phyloP scores from a whole-genome alignment of 2,797 vertebrate species.

The Eulemur mongoz region DNA sequence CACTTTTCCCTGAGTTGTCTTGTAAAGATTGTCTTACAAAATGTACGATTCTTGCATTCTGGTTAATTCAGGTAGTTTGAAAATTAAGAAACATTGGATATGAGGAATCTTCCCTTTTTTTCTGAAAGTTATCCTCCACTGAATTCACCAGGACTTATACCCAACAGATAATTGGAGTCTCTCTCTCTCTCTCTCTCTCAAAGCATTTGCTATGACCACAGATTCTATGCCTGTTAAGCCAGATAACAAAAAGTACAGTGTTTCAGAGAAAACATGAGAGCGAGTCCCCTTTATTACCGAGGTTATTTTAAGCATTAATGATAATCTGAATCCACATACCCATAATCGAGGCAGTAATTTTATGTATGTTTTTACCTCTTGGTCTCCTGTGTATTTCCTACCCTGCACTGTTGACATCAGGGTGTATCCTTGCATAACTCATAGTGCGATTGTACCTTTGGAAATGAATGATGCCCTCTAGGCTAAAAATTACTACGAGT shows the following conservation, averaged over 20 bases:
- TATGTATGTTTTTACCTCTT: not conserved
- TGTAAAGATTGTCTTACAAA: not conserved
- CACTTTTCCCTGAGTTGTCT: not conserved
- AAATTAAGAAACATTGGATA: not conserved
- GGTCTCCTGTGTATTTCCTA: not conserved
- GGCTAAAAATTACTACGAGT: not conserved
- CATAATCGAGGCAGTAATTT: not conserved
- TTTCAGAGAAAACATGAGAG: not conserved
- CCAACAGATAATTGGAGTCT: not conserved
- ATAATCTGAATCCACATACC: not conserved
- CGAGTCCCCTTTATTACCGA: not conserved
- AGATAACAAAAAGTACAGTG: not conserved
- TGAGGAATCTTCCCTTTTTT: not conserved
- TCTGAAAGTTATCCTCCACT: not conserved
- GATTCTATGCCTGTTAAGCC: not conserved
- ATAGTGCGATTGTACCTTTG: not conserved
- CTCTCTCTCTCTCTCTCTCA: not conserved
- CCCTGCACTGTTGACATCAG: not conserved
- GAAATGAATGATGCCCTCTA: not conserved
- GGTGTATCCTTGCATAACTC: not conserved
- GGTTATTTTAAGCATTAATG: not conserved
- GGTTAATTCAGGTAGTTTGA: not conserved
- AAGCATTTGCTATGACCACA: not conserved
- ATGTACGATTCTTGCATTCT: not conserved
- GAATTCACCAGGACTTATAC: not conserved